Base-by-base conservation (phyloP, 2,113 vertebrate genomes). In the Brachionichthys hirsutus region DNA sequence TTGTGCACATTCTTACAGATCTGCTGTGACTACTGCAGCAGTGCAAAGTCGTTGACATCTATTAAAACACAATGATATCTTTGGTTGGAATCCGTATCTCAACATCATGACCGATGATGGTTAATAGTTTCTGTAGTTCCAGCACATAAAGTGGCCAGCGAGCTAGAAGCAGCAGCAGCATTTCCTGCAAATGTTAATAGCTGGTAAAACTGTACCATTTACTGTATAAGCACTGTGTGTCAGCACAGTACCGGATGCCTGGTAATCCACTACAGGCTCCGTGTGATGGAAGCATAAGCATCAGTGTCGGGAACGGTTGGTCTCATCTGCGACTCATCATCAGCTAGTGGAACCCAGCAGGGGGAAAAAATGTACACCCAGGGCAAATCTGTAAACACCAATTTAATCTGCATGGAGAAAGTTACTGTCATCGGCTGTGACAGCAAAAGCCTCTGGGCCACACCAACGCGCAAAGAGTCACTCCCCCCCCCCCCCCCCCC, bases 311-410 rank as follows among this genome's bases (percentile, higher is more conserved):
- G 24, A 85, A 90, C 74, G 80, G 76, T 79, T 82, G 88, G 81
- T 91, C 91, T 91, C 91, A 91, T 93, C 93, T 94, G 91, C 88
- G 83, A 82, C 90, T 92, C 89, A 79, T 92, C 92, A 92, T 92
- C 92, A 92, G 83, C 86, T 85, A 75, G 88, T 89, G 89, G 88
- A 92, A 93, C 93, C 89, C 92, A 94, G 93, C 89, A 62, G 94
- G 92, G 90, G 91, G 88, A 89, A 92, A n/a, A 77, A 87, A 91
- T 87, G 88, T 88, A 91, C 89, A 94, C 90, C 89, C 90, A 92
- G 90, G 90, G 92, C 92, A 94, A 93, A 94, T 94, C 92, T 94
- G 93, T 94, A 95, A 95, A 95, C 93, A 95, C 90, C 90, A 94
- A 92, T 92, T 94, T 95, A 93, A 94, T 96, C 94, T 96, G 92